Evolutionary conservation across 2,113 vertebrate genomes (phyloP), one percentile per base, ranked within the genome.

Genomic region (Hydropotes inermis): DNA sequence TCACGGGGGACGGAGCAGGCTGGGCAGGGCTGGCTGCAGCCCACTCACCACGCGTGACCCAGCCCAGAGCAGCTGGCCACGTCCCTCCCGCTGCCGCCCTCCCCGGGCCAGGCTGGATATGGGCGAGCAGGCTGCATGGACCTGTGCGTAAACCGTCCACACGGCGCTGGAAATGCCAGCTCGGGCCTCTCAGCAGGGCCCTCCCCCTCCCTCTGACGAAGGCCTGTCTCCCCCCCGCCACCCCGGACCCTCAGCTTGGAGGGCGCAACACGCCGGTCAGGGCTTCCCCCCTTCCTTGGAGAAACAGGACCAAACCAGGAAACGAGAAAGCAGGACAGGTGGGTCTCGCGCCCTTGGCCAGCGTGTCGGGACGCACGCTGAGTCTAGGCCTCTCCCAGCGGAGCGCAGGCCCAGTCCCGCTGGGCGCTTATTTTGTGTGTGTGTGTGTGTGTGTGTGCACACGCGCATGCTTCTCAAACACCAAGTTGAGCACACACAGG

Each of bases 111-210:
- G 33, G 12, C 60, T 1, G 4, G 43, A 21, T 3, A 1, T 5
- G 0, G 1, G 19, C 36, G 4, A 0, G 21, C 12, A 16, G 3
- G 25, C 39, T 0, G 8, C 7, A 0, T 0, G 0, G 16, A n/a
- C 27, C 12, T 16, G 14, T 25, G n/a, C 2, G 0, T 39, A 16
- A 4, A 1, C 1, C 0, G 6, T 13, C 43, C n/a, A 21, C 5
- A 0, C 47, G 1, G 57, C 28, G 6, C 16, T 1, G 1, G 0
- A 10, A 67, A 30, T 82, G 57, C 19, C 17, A 27, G 0, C 58
- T n/a, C 7, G 0, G 2, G 36, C 30, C 52, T 6, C 39, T 58
- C 23, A 58, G 57, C 23, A 58, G 57, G 23, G 23, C 57, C 25
- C 57, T 12, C 57, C 23, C 54, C 57, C 4, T 27, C 10, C 25